Conservation (phyloP, 1,140 invertebrate genomes). For the Potamilus streckersoni region DNA sequence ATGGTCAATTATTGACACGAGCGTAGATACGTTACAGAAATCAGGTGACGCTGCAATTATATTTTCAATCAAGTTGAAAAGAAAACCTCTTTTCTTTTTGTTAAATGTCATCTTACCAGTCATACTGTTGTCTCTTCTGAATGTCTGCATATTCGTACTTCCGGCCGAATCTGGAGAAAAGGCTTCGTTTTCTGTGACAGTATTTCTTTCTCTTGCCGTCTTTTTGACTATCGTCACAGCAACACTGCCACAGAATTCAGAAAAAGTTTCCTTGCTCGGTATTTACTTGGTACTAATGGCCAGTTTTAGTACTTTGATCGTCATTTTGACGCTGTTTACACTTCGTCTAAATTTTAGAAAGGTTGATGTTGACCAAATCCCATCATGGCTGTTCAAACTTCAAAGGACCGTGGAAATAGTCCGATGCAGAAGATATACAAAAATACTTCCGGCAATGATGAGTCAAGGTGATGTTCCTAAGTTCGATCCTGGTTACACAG, state of each 20-base stretch:
- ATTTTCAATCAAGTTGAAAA: conserved; percentile 11
- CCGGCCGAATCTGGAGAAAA: conserved; percentile 15
- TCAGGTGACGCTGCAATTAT: not conserved
- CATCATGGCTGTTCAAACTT: too few species aligned
- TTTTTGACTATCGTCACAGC: conserved; percentile 14
- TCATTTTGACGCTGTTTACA: not conserved
- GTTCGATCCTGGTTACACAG: too few species aligned
- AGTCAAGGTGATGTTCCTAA: too few species aligned
- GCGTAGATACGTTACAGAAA: not conserved
- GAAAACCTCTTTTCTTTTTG: conserved; percentile 9
- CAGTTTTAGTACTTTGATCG: conserved; percentile 7
- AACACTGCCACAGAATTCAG: conserved; percentile 9
- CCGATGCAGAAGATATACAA: too few species aligned
- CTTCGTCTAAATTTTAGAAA: too few species aligned
- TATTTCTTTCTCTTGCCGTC: conserved; percentile 12
- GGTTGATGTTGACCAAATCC: too few species aligned
- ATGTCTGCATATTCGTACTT: conserved; percentile 15
- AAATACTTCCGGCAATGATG: too few species aligned
- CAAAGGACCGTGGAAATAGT: too few species aligned
- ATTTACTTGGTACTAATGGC: conserved; percentile 10
- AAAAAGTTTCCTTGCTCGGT: conserved; percentile 1
- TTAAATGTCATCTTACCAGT: conserved; percentile 6
- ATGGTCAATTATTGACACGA: conserved; percentile 4
- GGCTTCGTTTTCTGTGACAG: conserved; percentile 3
- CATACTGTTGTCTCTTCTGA: conserved; percentile 3